Conservation (phyloP, 2,113 vertebrate genomes). For the Alethe diademata region DNA sequence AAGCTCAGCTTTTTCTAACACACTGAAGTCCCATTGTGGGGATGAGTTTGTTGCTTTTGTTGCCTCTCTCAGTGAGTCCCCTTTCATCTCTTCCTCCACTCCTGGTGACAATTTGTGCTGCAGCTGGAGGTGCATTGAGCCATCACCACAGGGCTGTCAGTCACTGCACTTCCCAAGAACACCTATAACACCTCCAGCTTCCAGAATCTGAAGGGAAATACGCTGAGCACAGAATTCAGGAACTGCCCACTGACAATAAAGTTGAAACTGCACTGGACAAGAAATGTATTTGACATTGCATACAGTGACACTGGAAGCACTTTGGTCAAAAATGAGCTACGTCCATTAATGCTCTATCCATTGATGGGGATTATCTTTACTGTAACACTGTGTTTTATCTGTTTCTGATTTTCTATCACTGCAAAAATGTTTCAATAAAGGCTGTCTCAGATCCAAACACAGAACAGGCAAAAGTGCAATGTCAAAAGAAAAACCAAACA, state of each 20-base stretch:
- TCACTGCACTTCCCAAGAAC: neutral
- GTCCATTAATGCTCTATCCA: neutral
- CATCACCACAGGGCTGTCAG: neutral
- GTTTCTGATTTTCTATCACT: neutral
- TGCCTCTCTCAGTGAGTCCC: neutral
- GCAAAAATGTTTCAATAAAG: neutral
- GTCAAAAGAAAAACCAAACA: neutral
- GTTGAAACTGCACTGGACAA: neutral
- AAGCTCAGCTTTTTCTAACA: neutral
- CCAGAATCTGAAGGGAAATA: neutral
- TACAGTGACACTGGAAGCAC: neutral
- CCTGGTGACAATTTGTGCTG: neutral
- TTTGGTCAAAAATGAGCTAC: neutral
- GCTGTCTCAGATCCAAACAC: neutral
- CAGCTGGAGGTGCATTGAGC: neutral
- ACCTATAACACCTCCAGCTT: neutral
- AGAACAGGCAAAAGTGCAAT: neutral
- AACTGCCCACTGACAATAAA: neutral
- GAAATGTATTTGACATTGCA: neutral
- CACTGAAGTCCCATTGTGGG: neutral
- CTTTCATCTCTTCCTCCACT: neutral
- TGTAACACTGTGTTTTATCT: neutral
- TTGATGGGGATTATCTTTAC: neutral
- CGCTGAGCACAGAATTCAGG: neutral
- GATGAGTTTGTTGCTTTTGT: neutral